Evolutionary conservation across 2,888 invertebrate genomes (phyloP), one percentile per base, ranked within the genome.

Genomic region (Nemoura dubitans): DNA sequence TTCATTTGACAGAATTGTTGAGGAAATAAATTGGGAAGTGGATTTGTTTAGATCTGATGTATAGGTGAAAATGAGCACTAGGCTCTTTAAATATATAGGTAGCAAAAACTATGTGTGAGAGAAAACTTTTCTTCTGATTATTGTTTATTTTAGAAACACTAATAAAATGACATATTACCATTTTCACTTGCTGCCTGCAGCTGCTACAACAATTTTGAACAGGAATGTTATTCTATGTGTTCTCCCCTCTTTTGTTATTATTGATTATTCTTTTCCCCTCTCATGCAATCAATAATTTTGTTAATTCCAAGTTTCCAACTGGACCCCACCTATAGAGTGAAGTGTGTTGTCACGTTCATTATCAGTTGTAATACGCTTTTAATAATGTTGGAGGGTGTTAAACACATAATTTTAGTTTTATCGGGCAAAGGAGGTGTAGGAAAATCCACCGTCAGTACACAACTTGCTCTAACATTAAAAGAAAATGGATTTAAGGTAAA

Each of bases 381-480:
- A 42, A 85, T 30, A 89, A 96, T 97, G 96, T 92, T 97, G 89
- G 95, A 96, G 85, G 93, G 94, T 88, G 96, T 97, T 6, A 97
- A 97, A 91, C 95, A 97, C 91, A 93, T 97, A 78, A 95, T 99
- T 90, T 93, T 99, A 89, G 95, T 99, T n/a, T 93, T 99, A 85
- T 99, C 99, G 0, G 99, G 99, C 0, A 99, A 99, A 94, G 99
- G 99, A 29, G 99, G 99, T 77, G 99, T 99, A 30, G 99, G 99
- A 21, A 99, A 99, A 93, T 99, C 98, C 27, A 99, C 99, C 87
- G 96, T 99, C 16, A 97, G 98, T 91, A 96, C 97, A 0, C 98
- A 98, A 91, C 91, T 99, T 87, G 98, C 99, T 0, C 92, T 98
- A 89, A 95, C 97, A 27, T 92, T 99, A 16, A 95, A 95, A 91